Evolutionary conservation across 23 tunicate species (phyloP), one percentile per base, ranked within the genome.

Genomic region (Halocynthia roretzi): DNA sequence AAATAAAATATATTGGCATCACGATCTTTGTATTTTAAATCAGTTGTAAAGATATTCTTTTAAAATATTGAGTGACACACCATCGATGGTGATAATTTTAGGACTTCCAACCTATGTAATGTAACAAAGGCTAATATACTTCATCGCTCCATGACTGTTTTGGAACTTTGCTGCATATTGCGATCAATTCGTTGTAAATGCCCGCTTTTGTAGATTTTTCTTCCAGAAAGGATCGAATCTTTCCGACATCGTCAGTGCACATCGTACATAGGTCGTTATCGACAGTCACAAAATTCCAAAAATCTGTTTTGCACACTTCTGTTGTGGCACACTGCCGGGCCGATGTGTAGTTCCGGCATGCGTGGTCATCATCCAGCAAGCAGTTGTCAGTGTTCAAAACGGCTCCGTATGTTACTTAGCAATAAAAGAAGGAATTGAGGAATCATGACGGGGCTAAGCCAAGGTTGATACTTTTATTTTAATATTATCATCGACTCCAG

Each of bases 291-390:
- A 44, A n/a, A 54, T 53, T 74, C 78, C 78, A 74, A 54, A 74
- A 22, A 11, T 50, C 78, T 0, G 55, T 22, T 54, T 74, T 53
- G 31, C 78, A 74, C n/a, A 54, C 55, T 9, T 74, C 56, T 53
- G 56, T 53, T 8, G 78, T 54, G 15, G 55, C 56, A 64, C 78
- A 74, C 0, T 74, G 56, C 62, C 64, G 64, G 20, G 78, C 78
- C 5, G 78, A 50, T 10, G 78, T 14, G 56, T 74, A 74, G 56
- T 74, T 48, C 22, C 55, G 78, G 56, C 78, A 74, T 50, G 78
- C 78, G 31, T 74, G 56, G 50, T 53, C 21, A 48, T 31, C 78
- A 56, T 74, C 56, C 50, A 74, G 6, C 19, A 54, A 31, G 31
- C 78, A 70, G 49, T 19, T 53, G 31, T 65, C 5, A 48, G 31